phyloP scores from a whole-genome alignment of 2,113 vertebrate species.

The Acanthisitta chloris region DNA sequence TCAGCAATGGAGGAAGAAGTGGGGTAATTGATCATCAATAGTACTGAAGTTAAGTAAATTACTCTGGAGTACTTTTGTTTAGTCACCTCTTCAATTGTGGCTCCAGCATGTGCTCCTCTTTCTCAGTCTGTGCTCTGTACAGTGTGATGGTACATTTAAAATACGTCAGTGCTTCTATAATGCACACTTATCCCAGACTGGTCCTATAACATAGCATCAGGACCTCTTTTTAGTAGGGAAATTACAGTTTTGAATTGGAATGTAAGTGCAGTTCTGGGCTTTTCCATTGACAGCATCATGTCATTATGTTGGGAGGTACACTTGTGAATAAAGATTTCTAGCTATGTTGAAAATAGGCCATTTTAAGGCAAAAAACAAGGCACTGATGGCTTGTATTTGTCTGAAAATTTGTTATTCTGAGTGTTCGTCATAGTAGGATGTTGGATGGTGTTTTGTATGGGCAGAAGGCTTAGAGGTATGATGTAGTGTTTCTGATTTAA shows the following conservation, averaged over 20 bases:
- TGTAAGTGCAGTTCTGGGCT: background rate
- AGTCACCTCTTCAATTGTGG: background rate
- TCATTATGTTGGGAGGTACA: background rate
- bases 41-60: background rate
- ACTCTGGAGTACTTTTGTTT: background rate
- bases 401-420: background rate
- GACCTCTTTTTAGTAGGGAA: background rate
- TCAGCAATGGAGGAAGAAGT: background rate
- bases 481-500: background rate
- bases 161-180: fast-evolving
- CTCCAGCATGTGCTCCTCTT: background rate
- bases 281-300: background rate
- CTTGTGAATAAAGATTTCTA: background rate
- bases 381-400: background rate
- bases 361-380: background rate
- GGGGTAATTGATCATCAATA: background rate
- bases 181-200: background rate
- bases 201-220: too few relatives aligned
- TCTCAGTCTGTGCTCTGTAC: background rate
- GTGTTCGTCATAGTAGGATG: background rate
- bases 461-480: background rate
- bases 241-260: background rate
- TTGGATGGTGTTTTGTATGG: background rate
- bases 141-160: background rate
- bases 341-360: background rate